Base-by-base conservation (phyloP, 2,888 invertebrate genomes). In the Lasioglossum calceatum region DNA sequence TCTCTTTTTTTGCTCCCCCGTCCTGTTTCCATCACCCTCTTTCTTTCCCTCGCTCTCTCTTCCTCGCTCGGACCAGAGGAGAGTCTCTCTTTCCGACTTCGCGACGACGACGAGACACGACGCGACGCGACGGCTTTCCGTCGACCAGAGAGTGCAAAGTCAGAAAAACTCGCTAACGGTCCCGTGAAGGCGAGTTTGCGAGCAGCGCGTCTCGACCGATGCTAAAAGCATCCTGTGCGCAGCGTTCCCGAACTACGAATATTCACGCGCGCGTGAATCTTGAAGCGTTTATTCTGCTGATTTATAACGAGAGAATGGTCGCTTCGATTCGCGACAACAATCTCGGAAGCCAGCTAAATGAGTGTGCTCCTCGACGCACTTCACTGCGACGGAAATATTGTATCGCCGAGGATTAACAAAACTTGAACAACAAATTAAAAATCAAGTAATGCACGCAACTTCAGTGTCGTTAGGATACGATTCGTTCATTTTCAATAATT, bases 121-220 rank as follows among this genome's bases (percentile, higher is more conserved):
- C 70, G 32, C 2, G 58, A 39, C 67, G 27, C 77, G 72, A 50
- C 85, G 72, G 79, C 76, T 82, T 84, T 77, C 80, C 84, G 87
- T 71, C 77, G 84, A 32, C 73, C 77, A 77, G 76, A 81, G 78
- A 81, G 70, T 64, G 77, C 67, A 58, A 39, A 82, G 80, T 77
- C 70, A 61, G 75, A 81, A 87, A 87, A 84, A 78, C 88, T 54
- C 67, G 82, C 39, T 84, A 89, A 89, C 89, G 84, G 77, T 77
- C 71, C 27, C 77, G 47, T 50, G 67, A 78, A 64, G 76, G 67
- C 76, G 64, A 71, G 77, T n/a, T 64, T 67, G 16, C 64, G 64
- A 32, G 32, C 2, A 64, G 1, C 36, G 36, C 44, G 75, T 10
- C 64, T 44, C 71, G 58, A 75, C 50, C 74, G 81, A 61, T 78